phyloP scores from a whole-genome alignment of 1,140 invertebrate genomes.

The Zaprionus nigranus region DNA sequence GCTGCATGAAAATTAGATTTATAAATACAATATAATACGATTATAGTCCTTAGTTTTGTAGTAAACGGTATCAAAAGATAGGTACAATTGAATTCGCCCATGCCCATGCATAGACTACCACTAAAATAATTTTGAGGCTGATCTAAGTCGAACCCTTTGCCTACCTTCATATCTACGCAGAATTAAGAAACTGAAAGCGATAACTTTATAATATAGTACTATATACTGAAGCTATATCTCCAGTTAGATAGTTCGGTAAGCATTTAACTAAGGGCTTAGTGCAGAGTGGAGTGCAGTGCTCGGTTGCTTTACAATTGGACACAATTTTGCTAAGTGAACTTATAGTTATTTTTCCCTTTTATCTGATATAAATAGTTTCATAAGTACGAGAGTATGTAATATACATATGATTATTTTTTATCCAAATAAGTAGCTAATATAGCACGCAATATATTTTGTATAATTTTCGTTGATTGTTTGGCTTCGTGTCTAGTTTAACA shows the following conservation, averaged over 20 bases:
- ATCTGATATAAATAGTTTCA: conserved; percentile 14
- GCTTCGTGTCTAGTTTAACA: conserved; percentile 48
- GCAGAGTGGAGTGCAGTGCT: conserved; percentile 8
- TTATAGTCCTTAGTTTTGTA: conserved; percentile 83
- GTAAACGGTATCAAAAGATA: conserved; percentile 83
- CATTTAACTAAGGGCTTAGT: conserved; percentile 61
- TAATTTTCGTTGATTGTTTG: conserved; percentile 79
- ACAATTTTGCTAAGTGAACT: conserved; percentile 72
- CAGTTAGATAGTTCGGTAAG: conserved; percentile 14
- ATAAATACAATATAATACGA: conserved; percentile 67
- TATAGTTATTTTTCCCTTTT: conserved; percentile 35
- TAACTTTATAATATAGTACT: conserved; percentile 14
- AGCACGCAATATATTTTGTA: conserved; percentile 68
- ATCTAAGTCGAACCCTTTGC: conserved; percentile 5
- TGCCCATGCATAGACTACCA: conserved; percentile 64
- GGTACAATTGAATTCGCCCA: conserved; percentile 75
- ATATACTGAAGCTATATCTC: conserved; percentile 10
- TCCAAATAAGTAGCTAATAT: conserved; percentile 74
- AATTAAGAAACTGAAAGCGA: conserved; percentile 14
- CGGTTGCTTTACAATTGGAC: conserved; percentile 60
- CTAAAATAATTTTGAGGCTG: conserved; percentile 63
- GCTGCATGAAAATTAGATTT: conserved; percentile 58
- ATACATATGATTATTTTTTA: conserved; percentile 46
- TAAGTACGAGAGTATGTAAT: conserved; percentile 35
- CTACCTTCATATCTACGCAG: conserved; percentile 21